A percentile compares a stretch with the other conserved stretches of the same genome.
phyloP scores from a whole-genome alignment of 2,797 vertebrate species.

The Syncerus caffer region DNA sequence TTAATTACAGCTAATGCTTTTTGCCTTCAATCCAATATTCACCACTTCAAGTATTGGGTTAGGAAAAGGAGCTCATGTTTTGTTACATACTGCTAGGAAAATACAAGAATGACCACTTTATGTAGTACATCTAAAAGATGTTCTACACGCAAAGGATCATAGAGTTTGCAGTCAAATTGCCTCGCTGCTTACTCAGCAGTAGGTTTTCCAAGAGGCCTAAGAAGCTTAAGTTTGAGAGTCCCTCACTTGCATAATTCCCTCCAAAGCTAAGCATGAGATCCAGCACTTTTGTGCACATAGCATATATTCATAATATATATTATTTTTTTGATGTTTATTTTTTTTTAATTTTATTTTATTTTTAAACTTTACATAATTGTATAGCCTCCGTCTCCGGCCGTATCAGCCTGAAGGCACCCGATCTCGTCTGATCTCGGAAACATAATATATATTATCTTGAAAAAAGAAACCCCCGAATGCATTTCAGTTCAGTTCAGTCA shows the following conservation, averaged over 20 bases:
- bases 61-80: neutral
- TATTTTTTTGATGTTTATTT: too few relatives aligned
- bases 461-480: neutral
- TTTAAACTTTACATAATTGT: too few relatives aligned
- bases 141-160: neutral
- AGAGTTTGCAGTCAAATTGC: neutral
- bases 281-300: neutral
- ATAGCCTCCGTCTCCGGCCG: too few relatives aligned
- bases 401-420: too few relatives aligned
- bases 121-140: neutral
- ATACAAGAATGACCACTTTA: neutral
- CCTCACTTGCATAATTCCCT: neutral
- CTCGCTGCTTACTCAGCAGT: neutral
- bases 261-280: neutral
- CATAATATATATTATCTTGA: neutral
- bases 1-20: neutral
- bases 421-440: too few relatives aligned
- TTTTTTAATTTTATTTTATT: too few relatives aligned
- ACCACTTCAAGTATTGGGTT: neutral
- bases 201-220: neutral
- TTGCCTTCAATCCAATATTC: neutral
- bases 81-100: neutral
- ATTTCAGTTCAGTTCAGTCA: neutral
- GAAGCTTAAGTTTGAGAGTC: neutral
- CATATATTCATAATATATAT: neutral